A percentile compares a stretch with the other conserved stretches of the same genome.
Conservation (phyloP, 2,888 invertebrate species). For the Dione vanillae region DNA sequence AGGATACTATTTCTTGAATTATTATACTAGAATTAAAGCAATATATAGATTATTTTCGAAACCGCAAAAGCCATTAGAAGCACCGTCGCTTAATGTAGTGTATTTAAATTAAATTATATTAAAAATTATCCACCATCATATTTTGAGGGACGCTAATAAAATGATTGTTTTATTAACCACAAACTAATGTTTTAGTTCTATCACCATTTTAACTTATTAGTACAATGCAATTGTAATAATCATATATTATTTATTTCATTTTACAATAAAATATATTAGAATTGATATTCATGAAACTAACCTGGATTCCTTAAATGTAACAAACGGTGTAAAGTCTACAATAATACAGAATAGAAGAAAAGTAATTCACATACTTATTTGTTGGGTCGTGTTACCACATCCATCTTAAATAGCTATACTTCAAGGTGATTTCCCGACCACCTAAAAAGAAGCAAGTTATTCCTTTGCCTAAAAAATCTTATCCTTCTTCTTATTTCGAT, state of each 20-base stretch:
- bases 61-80: not conserved
- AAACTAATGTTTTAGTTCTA: fast-evolving
- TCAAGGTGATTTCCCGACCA: no score
- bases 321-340: not conserved
- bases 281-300: slow-evolving; percentile 1
- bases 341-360: slow-evolving; percentile 6
- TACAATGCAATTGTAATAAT: not conserved
- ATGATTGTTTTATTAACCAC: not conserved
- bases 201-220: not conserved
- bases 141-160: not conserved
- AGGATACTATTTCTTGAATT: not conserved
- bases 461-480: no score
- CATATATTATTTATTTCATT: slow-evolving; percentile 8
- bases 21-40: not conserved
- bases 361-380: no score
- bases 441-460: no score
- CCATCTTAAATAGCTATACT: no score
- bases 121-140: not conserved
- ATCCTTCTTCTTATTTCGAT: no score
- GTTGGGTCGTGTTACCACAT: no score
- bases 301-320: not conserved
- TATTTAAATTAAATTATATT: not conserved
- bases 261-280: not conserved
- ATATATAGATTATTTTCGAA: slow-evolving; percentile 12
- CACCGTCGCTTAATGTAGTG: not conserved